These are phyloP conservation scores for Albula glossodonta DNA, from an alignment of 2,113 vertebrate species.

Conservation along the genomic window DNA sequence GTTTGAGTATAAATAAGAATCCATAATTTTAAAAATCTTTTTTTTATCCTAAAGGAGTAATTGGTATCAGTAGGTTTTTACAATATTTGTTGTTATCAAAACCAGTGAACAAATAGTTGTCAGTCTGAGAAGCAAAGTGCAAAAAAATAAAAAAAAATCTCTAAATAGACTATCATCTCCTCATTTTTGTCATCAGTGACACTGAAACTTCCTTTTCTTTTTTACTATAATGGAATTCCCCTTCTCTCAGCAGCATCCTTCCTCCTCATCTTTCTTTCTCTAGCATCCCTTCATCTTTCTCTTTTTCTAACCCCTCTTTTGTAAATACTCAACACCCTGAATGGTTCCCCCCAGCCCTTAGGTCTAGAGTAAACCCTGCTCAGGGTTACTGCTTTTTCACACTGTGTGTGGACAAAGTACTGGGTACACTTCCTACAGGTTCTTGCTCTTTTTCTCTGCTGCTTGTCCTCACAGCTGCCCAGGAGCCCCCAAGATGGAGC, in stretches of 20 bases:
- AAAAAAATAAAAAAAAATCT: neutral
- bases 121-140: neutral
- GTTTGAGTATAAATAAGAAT: no score
- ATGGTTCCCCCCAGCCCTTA: neutral
- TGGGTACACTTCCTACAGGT: constrained; percentile 33
- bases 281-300: neutral
- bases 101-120: neutral
- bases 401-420: constrained; percentile 35
- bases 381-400: constrained; percentile 29
- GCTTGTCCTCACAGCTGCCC: constrained; percentile 36
- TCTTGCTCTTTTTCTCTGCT: constrained; percentile 26
- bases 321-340: neutral
- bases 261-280: no score
- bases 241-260: neutral
- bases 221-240: neutral
- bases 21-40: no score
- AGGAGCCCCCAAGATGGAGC: constrained; percentile 23
- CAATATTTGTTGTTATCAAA: neutral
- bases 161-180: neutral
- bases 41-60: no score
- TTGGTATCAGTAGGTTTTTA: neutral
- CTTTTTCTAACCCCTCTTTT: neutral
- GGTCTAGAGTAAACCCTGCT: constrained; percentile 17
- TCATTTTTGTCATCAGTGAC: neutral
- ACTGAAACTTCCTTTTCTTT: neutral